Evolutionary conservation across 1,140 invertebrate species (phyloP).

Genomic region (Phthorimaea operculella): DNA sequence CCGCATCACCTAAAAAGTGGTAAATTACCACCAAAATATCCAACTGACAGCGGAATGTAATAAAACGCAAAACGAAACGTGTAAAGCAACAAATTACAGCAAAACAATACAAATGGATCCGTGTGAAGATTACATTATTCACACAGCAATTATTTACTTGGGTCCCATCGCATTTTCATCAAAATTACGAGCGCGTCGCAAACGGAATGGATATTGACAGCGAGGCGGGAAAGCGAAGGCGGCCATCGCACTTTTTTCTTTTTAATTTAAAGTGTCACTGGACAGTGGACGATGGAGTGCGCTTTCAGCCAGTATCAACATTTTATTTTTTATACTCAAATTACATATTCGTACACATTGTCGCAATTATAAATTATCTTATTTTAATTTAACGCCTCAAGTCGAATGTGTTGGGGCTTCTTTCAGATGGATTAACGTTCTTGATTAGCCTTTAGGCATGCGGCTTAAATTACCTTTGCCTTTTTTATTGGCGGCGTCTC

Average conservation of each 20-base stretch:
- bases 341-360: conserved; percentile 20
- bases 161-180: conserved; percentile 24
- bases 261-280: conserved; percentile 41
- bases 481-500: conserved; percentile 16
- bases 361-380: conserved; percentile 2
- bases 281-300: conserved; percentile 26
- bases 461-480: conserved; percentile 8
- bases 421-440: conserved; percentile 4
- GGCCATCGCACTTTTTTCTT: conserved; percentile 42
- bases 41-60: conserved; percentile 21
- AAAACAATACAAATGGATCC: conserved; percentile 2
- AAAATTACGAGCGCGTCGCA: conserved; percentile 22
- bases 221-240: conserved; percentile 42
- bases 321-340: conserved; percentile 36
- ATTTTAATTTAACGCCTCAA: conserved; percentile 5
- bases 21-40: conserved; percentile 1
- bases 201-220: conserved; percentile 44
- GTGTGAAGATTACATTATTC: conserved; percentile 13
- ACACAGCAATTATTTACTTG: conserved; percentile 27
- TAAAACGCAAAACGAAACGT: conserved; percentile 7
- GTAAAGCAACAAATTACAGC: conserved; percentile 1
- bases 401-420: neutral
- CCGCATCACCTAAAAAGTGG: conserved; percentile 21
- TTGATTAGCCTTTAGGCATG: conserved; percentile 3
- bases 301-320: conserved; percentile 37